Percentiles rank a stretch among this genome's conserved stretches.
These are phyloP conservation scores for Nipponacmea schrenckii DNA, from an alignment of 2,888 invertebrate species.

Conservation along the genomic window DNA sequence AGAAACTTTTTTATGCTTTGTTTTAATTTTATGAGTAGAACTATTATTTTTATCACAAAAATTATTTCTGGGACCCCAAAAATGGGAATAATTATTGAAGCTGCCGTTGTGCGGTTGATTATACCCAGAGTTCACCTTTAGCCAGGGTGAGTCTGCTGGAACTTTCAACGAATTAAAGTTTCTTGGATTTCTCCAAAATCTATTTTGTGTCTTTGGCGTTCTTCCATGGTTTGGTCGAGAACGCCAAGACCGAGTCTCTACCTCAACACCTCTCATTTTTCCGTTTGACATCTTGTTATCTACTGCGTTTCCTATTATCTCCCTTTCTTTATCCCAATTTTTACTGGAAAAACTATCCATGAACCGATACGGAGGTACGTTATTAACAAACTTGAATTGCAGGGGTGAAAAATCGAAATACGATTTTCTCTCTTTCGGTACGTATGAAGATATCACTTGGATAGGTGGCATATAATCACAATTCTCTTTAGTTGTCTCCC, in stretches of 20 bases:
- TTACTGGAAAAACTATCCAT: not conserved
- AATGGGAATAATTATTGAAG: no score
- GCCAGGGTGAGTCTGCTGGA: not conserved
- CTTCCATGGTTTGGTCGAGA: not conserved
- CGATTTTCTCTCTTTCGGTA: not conserved
- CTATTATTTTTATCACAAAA: no score
- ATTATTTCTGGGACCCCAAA: no score
- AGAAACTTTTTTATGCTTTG: no score
- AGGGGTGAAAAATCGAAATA: not conserved
- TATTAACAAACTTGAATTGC: not conserved
- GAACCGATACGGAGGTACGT: not conserved
- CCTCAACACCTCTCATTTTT: not conserved
- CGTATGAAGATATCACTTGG: no score
- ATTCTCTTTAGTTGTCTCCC: constrained; percentile 38
- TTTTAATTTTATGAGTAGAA: no score
- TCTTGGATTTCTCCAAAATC: not conserved
- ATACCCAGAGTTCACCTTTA: not conserved
- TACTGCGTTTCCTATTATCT: not conserved
- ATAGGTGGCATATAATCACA: not conserved
- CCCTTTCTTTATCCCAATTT: not conserved
- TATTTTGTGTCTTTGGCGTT: not conserved
- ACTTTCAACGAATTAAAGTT: not conserved
- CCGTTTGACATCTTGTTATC: not conserved
- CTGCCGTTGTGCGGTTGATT: not conserved
- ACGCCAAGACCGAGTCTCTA: not conserved